These are phyloP conservation scores for Rhyacophila brunnea DNA, from an alignment of 1,140 invertebrate genomes.

Conservation along the genomic window DNA sequence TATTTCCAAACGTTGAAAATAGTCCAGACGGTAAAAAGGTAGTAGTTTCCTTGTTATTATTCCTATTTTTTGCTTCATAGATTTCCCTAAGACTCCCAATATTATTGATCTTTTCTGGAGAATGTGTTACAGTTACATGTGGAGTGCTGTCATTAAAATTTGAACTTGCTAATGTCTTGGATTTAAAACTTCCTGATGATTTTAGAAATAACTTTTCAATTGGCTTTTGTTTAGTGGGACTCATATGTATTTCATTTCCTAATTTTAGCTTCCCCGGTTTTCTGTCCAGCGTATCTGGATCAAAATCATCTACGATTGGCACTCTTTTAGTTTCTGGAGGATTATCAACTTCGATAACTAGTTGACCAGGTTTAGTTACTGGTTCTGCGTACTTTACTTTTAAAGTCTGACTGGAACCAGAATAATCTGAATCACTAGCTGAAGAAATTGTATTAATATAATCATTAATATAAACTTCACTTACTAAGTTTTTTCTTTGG, in stretches of 20 bases:
- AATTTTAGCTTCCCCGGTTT: constrained; percentile 57
- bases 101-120: constrained; percentile 43
- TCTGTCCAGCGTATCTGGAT: constrained; percentile 79
- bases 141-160: constrained; percentile 16
- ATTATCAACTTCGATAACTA: constrained; percentile 72
- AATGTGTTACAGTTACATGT: constrained; percentile 37
- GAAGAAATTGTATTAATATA: constrained; percentile 18
- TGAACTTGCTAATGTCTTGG: constrained; percentile 37
- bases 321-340: constrained; percentile 52
- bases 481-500: constrained; percentile 25
- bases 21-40: no score
- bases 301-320: constrained; percentile 63
- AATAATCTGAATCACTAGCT: constrained; percentile 16
- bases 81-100: constrained; percentile 72
- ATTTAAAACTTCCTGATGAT: constrained; percentile 64
- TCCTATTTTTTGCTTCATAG: constrained; percentile 65
- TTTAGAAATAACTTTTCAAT: constrained; percentile 56
- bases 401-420: constrained; percentile 28
- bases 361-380: constrained; percentile 61
- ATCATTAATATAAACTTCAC: constrained; percentile 34
- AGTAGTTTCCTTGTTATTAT: constrained; percentile 27
- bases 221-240: constrained; percentile 1
- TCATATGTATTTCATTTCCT: constrained; percentile 18
- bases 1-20: no score
- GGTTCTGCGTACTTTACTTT: constrained; percentile 59